Percentiles rank a stretch among this genome's conserved stretches.
Conservation (phyloP, 2,113 vertebrate genomes). For the Sinocyclocheilus anophthalmus region DNA sequence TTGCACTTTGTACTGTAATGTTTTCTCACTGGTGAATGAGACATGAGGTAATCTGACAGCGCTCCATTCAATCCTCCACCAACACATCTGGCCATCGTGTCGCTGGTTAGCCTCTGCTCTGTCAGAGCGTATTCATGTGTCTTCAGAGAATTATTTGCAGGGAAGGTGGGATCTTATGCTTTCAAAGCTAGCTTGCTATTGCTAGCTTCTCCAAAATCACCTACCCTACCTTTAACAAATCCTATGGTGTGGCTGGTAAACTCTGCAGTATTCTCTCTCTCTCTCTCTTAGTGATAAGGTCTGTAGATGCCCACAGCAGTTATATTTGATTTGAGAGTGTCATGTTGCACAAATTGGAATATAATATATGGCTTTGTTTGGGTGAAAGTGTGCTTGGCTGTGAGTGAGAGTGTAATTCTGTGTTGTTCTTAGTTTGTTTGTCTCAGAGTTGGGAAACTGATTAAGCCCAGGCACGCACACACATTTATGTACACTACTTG, state of each 20-base stretch:
- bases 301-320: neutral
- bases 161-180: too few species aligned
- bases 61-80: too few species aligned
- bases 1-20: too few species aligned
- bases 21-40: too few species aligned
- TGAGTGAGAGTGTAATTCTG: neutral
- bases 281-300: neutral
- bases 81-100: too few species aligned
- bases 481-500: neutral
- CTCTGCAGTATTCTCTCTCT: neutral
- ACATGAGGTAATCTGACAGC: too few species aligned
- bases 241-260: neutral
- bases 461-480: neutral
- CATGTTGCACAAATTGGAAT: neutral
- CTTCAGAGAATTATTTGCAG: too few species aligned
- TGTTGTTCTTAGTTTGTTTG: conserved; percentile 2
- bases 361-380: conserved; percentile 5
- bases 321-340: neutral
- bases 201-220: too few species aligned
- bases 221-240: neutral
- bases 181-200: too few species aligned
- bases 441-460: neutral
- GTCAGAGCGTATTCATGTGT: too few species aligned
- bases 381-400: neutral
- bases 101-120: too few species aligned